Evolutionary conservation across 2,888 invertebrate species (phyloP).

Genomic region (Bhutanitis thaidina): DNA sequence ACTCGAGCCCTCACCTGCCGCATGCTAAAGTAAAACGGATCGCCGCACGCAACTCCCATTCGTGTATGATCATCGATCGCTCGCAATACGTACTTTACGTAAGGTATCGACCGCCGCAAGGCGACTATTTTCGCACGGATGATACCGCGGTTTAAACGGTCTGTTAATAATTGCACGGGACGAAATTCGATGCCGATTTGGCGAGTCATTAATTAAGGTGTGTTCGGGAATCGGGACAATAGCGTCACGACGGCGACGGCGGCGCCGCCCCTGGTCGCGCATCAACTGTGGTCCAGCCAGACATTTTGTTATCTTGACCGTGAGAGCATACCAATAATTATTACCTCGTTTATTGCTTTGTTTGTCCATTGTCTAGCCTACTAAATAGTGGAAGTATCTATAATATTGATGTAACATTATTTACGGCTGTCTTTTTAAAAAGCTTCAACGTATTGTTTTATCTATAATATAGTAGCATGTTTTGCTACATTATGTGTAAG

Average conservation of each 20-base stretch:
- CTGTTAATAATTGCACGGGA: slow-evolving; percentile 24
- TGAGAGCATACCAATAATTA: slow-evolving; percentile 55
- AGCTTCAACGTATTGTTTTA: not conserved
- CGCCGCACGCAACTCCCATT: not conserved
- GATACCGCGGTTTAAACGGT: slow-evolving; percentile 22
- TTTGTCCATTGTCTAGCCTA: slow-evolving; percentile 31
- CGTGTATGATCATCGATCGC: slow-evolving; percentile 22
- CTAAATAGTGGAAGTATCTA: slow-evolving; percentile 15
- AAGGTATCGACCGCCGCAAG: slow-evolving; percentile 29
- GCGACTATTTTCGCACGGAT: slow-evolving; percentile 15
- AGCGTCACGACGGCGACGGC: slow-evolving; percentile 42
- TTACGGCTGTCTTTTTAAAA: not conserved
- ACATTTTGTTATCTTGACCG: slow-evolving; percentile 67
- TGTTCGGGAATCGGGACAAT: slow-evolving; percentile 45
- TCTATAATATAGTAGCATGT: not conserved
- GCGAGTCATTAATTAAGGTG: slow-evolving; percentile 56
- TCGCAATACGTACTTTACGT: slow-evolving; percentile 30
- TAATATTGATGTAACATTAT: slow-evolving; percentile 12
- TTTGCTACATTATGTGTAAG: slow-evolving; percentile 1
- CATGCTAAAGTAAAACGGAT: not conserved
- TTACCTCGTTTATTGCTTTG: slow-evolving; percentile 40
- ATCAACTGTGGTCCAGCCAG: slow-evolving; percentile 63
- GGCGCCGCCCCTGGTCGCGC: slow-evolving; percentile 56
- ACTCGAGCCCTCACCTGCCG: slow-evolving; percentile 22
- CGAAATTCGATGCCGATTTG: slow-evolving; percentile 30